These are phyloP conservation scores for Clinocottus analis DNA, from an alignment of 2,113 vertebrate genomes.

Conservation along the genomic window DNA sequence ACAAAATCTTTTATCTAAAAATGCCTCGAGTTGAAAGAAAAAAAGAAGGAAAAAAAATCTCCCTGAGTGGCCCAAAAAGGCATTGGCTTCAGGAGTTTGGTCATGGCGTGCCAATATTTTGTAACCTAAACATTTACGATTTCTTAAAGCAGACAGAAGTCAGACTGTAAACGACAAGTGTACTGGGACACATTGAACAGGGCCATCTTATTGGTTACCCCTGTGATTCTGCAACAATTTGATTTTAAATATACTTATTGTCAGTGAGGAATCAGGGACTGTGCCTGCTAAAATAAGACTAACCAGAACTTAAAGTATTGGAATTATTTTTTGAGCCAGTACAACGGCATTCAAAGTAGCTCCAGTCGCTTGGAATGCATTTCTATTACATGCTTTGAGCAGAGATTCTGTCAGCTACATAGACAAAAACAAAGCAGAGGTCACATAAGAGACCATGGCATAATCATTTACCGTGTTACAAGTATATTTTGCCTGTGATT, in stretches of 20 bases:
- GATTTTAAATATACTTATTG: not conserved
- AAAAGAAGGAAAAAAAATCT: slow-evolving; percentile 11
- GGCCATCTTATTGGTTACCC: slow-evolving; percentile 12
- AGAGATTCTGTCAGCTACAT: not conserved
- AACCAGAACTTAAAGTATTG: not conserved
- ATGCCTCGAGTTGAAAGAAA: slow-evolving; percentile 40
- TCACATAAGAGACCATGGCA: slow-evolving; percentile 1
- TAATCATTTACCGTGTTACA: slow-evolving; percentile 23
- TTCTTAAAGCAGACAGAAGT: slow-evolving; percentile 18
- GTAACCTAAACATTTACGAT: slow-evolving; percentile 8
- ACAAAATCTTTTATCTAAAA: slow-evolving; percentile 54
- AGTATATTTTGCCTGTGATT: slow-evolving; percentile 29
- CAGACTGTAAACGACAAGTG: not conserved
- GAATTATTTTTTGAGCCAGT: slow-evolving; percentile 1
- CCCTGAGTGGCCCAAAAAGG: slow-evolving; percentile 19
- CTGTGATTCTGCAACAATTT: slow-evolving; percentile 15
- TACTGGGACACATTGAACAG: slow-evolving; percentile 20
- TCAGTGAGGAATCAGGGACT: slow-evolving; percentile 11
- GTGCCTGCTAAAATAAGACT: not conserved
- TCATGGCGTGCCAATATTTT: slow-evolving; percentile 24
- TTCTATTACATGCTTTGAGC: not conserved
- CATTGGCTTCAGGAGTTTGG: slow-evolving; percentile 11
- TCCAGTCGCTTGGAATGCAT: not conserved
- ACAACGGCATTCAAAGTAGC: not conserved
- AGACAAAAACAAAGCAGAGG: slow-evolving; percentile 18